These are phyloP conservation scores for Calidris pygmaea DNA, from an alignment of 2,113 vertebrate species.

Conservation along the genomic window DNA sequence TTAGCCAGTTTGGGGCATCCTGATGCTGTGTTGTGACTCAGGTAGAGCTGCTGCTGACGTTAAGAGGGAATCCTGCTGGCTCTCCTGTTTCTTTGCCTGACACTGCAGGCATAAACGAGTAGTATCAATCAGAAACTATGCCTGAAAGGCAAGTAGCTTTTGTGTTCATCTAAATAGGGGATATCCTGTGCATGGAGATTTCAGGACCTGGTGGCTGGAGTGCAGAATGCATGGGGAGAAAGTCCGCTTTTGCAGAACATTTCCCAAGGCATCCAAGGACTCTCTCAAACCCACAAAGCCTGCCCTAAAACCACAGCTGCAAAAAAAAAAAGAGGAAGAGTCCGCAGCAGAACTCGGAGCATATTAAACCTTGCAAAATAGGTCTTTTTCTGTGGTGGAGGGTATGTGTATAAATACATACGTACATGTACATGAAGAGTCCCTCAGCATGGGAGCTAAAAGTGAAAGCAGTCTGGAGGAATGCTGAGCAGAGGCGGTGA, in stretches of 20 bases:
- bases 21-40: background rate
- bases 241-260: constrained; percentile 35
- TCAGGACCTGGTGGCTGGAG: constrained; percentile 54
- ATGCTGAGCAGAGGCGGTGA: background rate
- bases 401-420: background rate
- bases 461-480: background rate
- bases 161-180: background rate
- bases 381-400: background rate
- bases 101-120: background rate
- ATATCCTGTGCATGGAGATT: constrained; percentile 33
- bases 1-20: background rate
- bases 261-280: constrained; percentile 68
- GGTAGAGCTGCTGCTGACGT: background rate
- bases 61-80: background rate
- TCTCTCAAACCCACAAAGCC: constrained; percentile 61
- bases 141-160: background rate
- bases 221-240: constrained; percentile 11
- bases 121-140: background rate
- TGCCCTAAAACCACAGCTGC: constrained; percentile 64
- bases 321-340: constrained; percentile 64
- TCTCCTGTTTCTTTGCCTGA: background rate
- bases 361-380: constrained; percentile 48
- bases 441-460: background rate
- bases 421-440: background rate
- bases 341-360: constrained; percentile 26